phyloP scores from a whole-genome alignment of 2,113 vertebrate species.

The Fregata magnificens region DNA sequence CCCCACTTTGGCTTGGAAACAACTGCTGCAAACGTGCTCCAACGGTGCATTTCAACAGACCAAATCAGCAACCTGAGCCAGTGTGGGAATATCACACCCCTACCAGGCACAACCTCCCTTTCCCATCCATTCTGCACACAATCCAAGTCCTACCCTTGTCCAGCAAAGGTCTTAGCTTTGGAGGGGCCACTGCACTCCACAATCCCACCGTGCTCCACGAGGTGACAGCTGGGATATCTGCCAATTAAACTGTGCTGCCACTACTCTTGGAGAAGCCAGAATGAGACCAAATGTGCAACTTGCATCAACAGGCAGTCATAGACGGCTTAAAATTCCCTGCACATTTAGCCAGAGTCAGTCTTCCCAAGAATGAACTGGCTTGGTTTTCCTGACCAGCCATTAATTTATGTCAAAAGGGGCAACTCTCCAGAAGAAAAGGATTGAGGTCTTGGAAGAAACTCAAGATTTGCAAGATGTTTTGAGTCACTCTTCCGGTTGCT shows the following conservation, averaged over 20 bases:
- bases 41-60: background rate
- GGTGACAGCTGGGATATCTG: background rate
- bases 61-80: fast-evolving
- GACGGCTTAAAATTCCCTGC: background rate
- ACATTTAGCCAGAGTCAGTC: background rate
- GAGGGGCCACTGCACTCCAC: background rate
- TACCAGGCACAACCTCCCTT: background rate
- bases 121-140: background rate
- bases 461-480: background rate
- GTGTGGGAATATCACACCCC: background rate
- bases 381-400: background rate
- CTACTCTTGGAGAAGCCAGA: background rate
- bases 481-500: background rate
- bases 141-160: no score
- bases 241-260: background rate
- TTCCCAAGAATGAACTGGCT: background rate
- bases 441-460: background rate
- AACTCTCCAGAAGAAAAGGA: background rate
- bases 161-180: background rate
- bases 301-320: background rate
- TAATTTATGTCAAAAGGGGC: background rate
- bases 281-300: background rate
- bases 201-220: fast-evolving
- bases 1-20: background rate
- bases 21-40: background rate